A percentile compares a stretch with the other conserved stretches of the same genome.
phyloP scores from a whole-genome alignment of 2,113 vertebrate genomes.

The Pseudolaguvia tuberculata region DNA sequence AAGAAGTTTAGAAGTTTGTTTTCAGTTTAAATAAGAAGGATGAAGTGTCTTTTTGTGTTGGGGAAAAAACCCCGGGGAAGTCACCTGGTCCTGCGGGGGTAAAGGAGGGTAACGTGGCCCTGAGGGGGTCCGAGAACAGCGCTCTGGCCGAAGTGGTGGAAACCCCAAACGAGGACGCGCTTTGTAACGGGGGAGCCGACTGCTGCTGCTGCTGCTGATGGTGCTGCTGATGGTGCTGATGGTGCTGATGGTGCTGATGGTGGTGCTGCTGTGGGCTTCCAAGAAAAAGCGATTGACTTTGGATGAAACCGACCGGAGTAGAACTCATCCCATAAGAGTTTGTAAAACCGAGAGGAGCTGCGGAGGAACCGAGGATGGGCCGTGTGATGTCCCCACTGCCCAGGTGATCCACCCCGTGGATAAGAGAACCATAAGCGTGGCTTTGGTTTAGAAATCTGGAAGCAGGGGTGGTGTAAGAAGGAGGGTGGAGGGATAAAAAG shows the following conservation, averaged over 20 bases:
- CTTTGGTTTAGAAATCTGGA: constrained; percentile 66
- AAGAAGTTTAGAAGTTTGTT: not conserved
- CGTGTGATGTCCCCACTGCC: constrained; percentile 65
- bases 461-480: constrained; percentile 68
- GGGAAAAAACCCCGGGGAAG: constrained; percentile 64
- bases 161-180: constrained; percentile 53
- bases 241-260: constrained; percentile 59
- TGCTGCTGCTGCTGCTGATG: constrained; percentile 55
- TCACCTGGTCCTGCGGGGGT: constrained; percentile 58
- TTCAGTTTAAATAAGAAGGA: constrained; percentile 71
- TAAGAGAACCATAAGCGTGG: constrained; percentile 65
- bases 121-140: constrained; percentile 66
- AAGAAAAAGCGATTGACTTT: constrained; percentile 67
- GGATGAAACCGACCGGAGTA: constrained; percentile 67
- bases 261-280: constrained; percentile 56
- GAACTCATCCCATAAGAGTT: constrained; percentile 68
- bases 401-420: constrained; percentile 67
- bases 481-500: constrained; percentile 71
- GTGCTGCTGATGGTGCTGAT: constrained; percentile 53
- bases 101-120: constrained; percentile 65
- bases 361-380: constrained; percentile 60
- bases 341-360: constrained; percentile 59
- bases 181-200: constrained; percentile 59
- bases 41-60: constrained; percentile 68
- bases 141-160: constrained; percentile 33